phyloP scores from a whole-genome alignment of 2,888 invertebrate species.

The Himalopsyche japonica region DNA sequence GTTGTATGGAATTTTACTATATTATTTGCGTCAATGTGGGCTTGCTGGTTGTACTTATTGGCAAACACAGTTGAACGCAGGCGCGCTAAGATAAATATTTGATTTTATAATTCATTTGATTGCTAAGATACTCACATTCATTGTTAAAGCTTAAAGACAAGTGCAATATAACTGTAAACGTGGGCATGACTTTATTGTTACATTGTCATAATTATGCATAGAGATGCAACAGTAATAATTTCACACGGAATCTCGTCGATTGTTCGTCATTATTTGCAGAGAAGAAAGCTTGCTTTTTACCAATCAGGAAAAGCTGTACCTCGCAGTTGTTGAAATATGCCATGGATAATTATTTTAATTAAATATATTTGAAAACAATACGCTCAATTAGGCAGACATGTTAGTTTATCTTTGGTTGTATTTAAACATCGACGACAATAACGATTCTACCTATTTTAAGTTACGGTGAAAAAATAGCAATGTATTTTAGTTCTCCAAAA shows the following conservation, averaged over 20 bases:
- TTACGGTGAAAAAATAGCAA: no score
- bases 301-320: background rate
- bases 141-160: background rate
- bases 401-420: background rate
- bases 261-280: background rate
- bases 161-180: background rate
- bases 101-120: slow-evolving; percentile 32
- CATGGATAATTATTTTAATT: background rate
- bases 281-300: background rate
- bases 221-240: background rate
- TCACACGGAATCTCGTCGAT: background rate
- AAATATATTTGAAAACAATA: background rate
- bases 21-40: background rate
- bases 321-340: background rate
- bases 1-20: no score
- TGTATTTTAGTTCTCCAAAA: no score
- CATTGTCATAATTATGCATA: background rate
- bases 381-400: background rate
- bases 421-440: background rate
- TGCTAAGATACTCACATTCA: background rate
- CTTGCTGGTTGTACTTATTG: background rate
- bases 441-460: no score
- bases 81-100: slow-evolving; percentile 29
- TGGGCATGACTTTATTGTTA: background rate
- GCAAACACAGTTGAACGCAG: background rate